Conservation (phyloP, 2,888 invertebrate genomes). For the Macropis europaea region DNA sequence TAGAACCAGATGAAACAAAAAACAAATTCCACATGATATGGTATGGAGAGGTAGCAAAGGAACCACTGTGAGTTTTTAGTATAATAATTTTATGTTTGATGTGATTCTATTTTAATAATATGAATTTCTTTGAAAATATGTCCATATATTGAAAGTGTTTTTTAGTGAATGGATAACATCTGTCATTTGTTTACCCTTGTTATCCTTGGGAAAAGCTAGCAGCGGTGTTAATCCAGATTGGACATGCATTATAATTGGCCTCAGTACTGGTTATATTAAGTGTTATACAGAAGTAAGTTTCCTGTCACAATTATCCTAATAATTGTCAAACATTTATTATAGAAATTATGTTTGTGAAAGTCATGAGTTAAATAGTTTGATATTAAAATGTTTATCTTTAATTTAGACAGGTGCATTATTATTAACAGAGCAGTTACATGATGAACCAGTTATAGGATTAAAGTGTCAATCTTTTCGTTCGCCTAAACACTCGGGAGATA, state of each 20-base stretch:
- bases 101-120: constrained; percentile 19
- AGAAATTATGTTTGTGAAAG: background rate
- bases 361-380: background rate
- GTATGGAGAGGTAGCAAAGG: constrained; percentile 81
- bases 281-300: constrained; percentile 90
- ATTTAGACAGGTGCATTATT: constrained; percentile 87
- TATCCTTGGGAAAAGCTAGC: constrained; percentile 81
- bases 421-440: constrained; percentile 91
- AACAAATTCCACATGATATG: constrained; percentile 82
- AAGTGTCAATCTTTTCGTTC: constrained; percentile 88
- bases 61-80: constrained; percentile 75
- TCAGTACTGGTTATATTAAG: constrained; percentile 90
- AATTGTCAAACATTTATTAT: background rate
- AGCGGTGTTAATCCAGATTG: constrained; percentile 90
- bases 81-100: background rate
- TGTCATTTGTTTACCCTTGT: constrained; percentile 81
- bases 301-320: background rate
- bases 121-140: constrained; percentile 31
- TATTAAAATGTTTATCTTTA: constrained; percentile 21
- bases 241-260: constrained; percentile 95
- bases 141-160: constrained; percentile 49
- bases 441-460: constrained; percentile 88
- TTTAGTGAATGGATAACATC: constrained; percentile 81
- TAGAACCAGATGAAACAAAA: constrained; percentile 77
- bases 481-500: constrained; percentile 77